A percentile compares a stretch with the other conserved stretches of the same genome.
phyloP scores from a whole-genome alignment of 2,797 vertebrate species.

The Takifugu ocellatus region DNA sequence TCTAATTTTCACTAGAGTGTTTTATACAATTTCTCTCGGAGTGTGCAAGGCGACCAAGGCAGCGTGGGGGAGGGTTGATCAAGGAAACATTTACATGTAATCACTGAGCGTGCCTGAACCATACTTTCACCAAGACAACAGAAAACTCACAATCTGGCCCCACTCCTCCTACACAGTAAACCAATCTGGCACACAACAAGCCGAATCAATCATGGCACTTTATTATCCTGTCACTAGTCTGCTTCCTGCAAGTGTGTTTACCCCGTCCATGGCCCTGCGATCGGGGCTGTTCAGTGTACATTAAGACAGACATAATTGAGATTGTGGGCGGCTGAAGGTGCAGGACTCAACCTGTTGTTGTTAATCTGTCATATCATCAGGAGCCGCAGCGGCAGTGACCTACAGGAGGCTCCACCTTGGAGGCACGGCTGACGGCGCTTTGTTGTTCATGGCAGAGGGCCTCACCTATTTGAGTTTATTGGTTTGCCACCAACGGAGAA shows the following conservation, averaged over 20 bases:
- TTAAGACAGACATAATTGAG: slow-evolving; percentile 79
- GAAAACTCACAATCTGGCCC: slow-evolving; percentile 65
- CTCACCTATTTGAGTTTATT: slow-evolving; percentile 73
- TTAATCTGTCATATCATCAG: slow-evolving; percentile 81
- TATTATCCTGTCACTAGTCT: slow-evolving; percentile 79
- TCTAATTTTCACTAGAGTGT: no score
- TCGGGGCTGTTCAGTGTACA: slow-evolving; percentile 73
- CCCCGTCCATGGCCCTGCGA: slow-evolving; percentile 68
- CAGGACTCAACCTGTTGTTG: slow-evolving; percentile 75
- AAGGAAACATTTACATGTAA: slow-evolving; percentile 39
- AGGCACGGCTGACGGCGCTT: slow-evolving; percentile 67
- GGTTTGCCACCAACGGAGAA: slow-evolving; percentile 72
- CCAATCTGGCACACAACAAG: slow-evolving; percentile 69
- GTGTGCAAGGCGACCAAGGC: background rate
- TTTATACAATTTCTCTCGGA: background rate
- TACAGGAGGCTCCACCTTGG: slow-evolving; percentile 66
- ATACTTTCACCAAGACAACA: slow-evolving; percentile 38
- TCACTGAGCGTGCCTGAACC: slow-evolving; percentile 1
- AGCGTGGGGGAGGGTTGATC: background rate
- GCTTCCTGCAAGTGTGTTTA: slow-evolving; percentile 78
- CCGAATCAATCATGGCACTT: slow-evolving; percentile 80
- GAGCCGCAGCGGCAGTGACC: slow-evolving; percentile 67
- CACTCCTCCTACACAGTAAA: slow-evolving; percentile 73
- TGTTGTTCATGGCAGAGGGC: slow-evolving; percentile 69
- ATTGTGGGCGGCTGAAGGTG: slow-evolving; percentile 75